Evolutionary conservation across 2,797 vertebrate genomes (phyloP).

Genomic region (Petrocephalus schoutedeni): DNA sequence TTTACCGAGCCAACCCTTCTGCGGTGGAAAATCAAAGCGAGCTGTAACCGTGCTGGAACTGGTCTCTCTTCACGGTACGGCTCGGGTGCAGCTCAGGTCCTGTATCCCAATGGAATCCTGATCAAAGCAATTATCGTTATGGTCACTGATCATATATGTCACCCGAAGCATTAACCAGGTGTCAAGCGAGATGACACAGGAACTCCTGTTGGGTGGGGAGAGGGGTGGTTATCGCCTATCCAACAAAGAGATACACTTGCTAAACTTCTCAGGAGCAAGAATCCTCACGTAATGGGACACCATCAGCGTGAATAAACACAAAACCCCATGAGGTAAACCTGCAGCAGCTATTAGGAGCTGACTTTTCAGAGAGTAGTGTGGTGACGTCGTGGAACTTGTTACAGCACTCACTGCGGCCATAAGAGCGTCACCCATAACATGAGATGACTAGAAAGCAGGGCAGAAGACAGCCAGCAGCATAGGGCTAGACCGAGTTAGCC

Average conservation of each 20-base stretch:
- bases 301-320: not conserved
- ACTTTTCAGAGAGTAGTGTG: not conserved
- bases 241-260: not conserved
- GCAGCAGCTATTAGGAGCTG: not conserved
- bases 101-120: not conserved
- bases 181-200: not conserved
- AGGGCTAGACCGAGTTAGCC: not conserved
- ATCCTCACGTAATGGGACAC: not conserved
- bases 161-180: not conserved
- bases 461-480: not conserved
- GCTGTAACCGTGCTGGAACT: not conserved
- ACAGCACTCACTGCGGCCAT: not conserved
- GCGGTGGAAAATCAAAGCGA: not conserved
- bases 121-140: not conserved
- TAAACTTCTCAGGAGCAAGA: not conserved
- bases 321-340: not conserved
- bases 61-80: not conserved
- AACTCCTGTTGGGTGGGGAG: not conserved
- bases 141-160: not conserved
- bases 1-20: not conserved
- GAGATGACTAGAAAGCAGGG: not conserved
- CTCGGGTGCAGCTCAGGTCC: not conserved
- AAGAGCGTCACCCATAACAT: not conserved
- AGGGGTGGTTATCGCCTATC: not conserved
- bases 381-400: not conserved